Base-by-base conservation (phyloP, 1,140 invertebrate species). In the Drosophila dunni region DNA sequence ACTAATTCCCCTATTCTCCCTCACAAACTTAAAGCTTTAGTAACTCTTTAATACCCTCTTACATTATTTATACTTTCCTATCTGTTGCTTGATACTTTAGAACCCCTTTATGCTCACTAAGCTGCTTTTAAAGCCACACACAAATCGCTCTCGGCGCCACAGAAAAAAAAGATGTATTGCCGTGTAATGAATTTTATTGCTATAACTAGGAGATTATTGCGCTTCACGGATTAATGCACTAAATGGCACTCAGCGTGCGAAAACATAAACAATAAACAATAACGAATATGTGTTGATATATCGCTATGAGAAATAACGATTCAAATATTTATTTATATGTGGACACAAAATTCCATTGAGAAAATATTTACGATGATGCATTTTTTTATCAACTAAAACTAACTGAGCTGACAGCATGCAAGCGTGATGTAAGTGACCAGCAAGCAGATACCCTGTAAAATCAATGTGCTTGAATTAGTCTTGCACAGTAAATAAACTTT, bases 171-270 rank as follows among this genome's bases (percentile, higher is more conserved):
- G 44, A n/a, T 46, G 9, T 17, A 4, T 29, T 17, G 13, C 4
- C 33, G 3, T 29, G 24, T 29, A 29, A 48, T 36, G 53, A 46
- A 44, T 54, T 68, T 73, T 73, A 68, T 73, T 61, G 46, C 46
- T 40, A 50, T 57, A 63, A 53, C 17, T n/a, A 42, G 56, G 58
- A 38, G 61, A 61, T 76, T 67, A 76, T 64, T 67, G 56, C 57
- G 50, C 40, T 72, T 67, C 46, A 64, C 57, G 68, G 62, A 56
- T 73, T 61, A 77, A 60, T 68, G 63, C 74, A 68, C 58, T 64
- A 77, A 73, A 48, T 73, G 63, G 29, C 68, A 73, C 63, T 67
- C 58, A 15, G 53, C 53, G 60, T 64, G 17, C 50, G 20, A 72
- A 60, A 72, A 42, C 65, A 62, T 61, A 54, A 46, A 73, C 48